Conservation (phyloP, 2,113 vertebrate genomes). For the Saguinus imperator region DNA sequence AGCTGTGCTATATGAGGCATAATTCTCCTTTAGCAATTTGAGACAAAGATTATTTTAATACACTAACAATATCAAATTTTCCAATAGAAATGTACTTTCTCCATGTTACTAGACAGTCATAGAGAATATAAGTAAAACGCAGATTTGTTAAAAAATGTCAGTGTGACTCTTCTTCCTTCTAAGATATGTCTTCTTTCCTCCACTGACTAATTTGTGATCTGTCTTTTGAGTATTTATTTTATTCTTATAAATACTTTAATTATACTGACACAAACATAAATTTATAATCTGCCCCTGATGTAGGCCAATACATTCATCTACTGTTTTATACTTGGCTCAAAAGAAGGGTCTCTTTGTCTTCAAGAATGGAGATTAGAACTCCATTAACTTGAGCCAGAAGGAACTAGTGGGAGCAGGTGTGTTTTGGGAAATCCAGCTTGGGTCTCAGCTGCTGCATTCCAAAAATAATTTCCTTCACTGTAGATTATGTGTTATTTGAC, state of each 20-base stretch:
- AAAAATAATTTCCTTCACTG: slow-evolving; percentile 1
- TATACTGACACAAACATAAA: neutral
- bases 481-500: neutral
- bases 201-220: neutral
- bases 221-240: neutral
- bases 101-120: neutral
- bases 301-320: neutral
- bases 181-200: neutral
- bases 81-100: neutral
- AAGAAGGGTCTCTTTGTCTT: neutral
- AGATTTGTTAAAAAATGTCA: neutral
- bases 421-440: neutral
- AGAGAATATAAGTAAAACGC: neutral
- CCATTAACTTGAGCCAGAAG: neutral
- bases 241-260: neutral
- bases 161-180: neutral
- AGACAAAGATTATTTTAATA: neutral
- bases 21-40: neutral
- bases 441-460: neutral
- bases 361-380: neutral
- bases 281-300: neutral
- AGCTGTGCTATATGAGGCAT: too few relatives aligned
- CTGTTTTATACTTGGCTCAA: neutral
- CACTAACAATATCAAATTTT: slow-evolving; percentile 27
- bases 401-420: neutral